Base-by-base conservation (phyloP, 2,888 invertebrate species). In the Rhagonycha fulva region DNA sequence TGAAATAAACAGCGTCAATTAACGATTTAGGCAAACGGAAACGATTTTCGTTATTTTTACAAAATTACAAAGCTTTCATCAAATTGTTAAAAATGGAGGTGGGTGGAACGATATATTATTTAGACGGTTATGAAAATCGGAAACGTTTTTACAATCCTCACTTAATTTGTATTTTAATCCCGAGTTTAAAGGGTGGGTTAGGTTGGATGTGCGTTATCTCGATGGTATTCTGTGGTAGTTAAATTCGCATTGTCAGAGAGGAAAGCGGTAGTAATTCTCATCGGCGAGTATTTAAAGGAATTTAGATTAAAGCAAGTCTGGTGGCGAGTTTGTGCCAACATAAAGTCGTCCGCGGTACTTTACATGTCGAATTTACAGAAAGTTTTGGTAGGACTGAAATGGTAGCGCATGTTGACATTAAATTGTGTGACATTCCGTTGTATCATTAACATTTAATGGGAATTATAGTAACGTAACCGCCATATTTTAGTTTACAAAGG, bases 401-500 rank as follows among this genome's bases (percentile, higher is more conserved):
- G 83, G 84, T 83, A 83, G 83, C 81, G 82, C 84, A 82, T 85
- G 85, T 86, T 84, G 83, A 85, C 86, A 85, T 86, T 84, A 86
- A 87, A 85, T 86, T 86, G 86, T 86, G 86, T 85, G 85, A 85
- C 85, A 86, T 86, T 86, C 86, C 85, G 83, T 85, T 83, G 87
- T 85, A 85, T 85, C 86, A 87, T 87, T 87, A 87, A 87, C 87
- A 87, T 87, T 87, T 87, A 87, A 87, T 87, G 86, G 85, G 86
- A 87, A 85, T 87, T 86, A 86, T 87, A 84, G 82, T 82, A 80
- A 82, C 80, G 79, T 81, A 77, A 76, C 80, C 81, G 83, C 83
- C 83, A 84, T 86, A 86, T 85, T 83, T 86, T 81, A 84, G 82
- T 78, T 78, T 81, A 87, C 87, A 87, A 87, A 87, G 84, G 85